Evolutionary conservation across 2,888 invertebrate genomes (phyloP).

Genomic region (Laothoe populi): DNA sequence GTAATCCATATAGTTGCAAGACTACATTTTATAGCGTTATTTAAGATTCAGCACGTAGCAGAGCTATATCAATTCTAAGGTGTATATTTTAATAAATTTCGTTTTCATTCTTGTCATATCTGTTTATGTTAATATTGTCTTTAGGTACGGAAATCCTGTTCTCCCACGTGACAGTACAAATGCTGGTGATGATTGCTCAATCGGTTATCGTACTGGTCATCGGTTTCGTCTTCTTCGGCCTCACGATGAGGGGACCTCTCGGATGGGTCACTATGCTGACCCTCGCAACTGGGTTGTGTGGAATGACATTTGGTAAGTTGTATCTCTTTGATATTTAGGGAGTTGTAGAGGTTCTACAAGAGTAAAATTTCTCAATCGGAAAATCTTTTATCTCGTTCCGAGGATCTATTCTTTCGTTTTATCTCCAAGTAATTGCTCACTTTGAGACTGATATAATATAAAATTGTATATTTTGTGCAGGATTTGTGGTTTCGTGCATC

Average conservation of each 20-base stretch:
- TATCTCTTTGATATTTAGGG: background rate
- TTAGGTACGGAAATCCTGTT: conserved; percentile 92
- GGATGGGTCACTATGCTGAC: conserved; percentile 90
- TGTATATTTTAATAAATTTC: too few relatives aligned
- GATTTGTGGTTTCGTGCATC: conserved; percentile 92
- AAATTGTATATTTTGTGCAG: conserved; percentile 65
- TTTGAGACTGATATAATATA: too few relatives aligned
- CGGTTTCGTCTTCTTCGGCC: conserved; percentile 90
- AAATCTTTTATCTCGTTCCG: too few relatives aligned
- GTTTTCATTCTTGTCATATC: too few relatives aligned
- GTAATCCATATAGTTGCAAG: too few relatives aligned
- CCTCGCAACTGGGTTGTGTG: conserved; percentile 93
- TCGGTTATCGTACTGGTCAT: conserved; percentile 91
- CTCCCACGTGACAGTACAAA: conserved; percentile 94
- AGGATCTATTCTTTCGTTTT: too few relatives aligned
- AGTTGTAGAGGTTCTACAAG: too few relatives aligned
- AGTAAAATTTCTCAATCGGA: too few relatives aligned
- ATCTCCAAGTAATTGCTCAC: too few relatives aligned
- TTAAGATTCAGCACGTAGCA: too few relatives aligned
- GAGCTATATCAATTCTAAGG: too few relatives aligned
- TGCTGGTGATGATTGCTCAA: conserved; percentile 94
- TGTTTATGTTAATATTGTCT: background rate
- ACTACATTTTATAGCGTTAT: too few relatives aligned
- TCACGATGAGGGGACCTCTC: conserved; percentile 91
- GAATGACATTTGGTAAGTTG: conserved; percentile 94